Base-by-base conservation (phyloP, 2,113 vertebrate genomes). In the Columbina picui region DNA sequence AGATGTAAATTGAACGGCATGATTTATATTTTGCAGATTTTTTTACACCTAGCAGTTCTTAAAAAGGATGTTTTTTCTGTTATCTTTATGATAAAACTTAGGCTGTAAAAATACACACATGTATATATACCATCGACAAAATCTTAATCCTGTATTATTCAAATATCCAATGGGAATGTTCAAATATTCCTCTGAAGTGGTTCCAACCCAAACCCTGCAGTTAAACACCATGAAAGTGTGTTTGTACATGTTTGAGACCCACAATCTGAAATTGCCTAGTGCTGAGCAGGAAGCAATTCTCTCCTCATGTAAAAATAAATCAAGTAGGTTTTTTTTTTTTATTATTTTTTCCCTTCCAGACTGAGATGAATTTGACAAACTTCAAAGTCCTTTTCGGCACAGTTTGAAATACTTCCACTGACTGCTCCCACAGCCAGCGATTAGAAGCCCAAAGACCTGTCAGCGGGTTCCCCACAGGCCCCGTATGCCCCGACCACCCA, bases 141-240 rank as follows among this genome's bases (percentile, higher is more conserved):
- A 93, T 73, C 75, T 83, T 88, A 91, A 95, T 69, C 36, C 30
- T 88, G 7, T 88, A 53, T 84, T 86, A 88, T 90, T 88, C 50
- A 94, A 86, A 86, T 83, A 91, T 87, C 38, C 82, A 94, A 20
- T 55, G 59, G 93, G 85, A 90, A 91, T 56, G 32, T 59, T 95
- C 60, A 96, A 7, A 84, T 77, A 95, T 67, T 85, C 71, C 32
- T 94, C 90, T 96, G 94, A 93, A 94, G 87, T n/a, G 38, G 75
- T 55, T 94, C 55, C 85, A 96, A 90, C 22, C 13, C 49, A 90
- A 96, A 91, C 32, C 20, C 63, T 69, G 63, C 50, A 95, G 91
- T 85, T 83, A 88, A 96, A 83, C 57, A 65, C 63, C 41, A 73
- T 32, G 41, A 86, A 93, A 93, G 68, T 69, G 67, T 53, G 55